A percentile compares a stretch with the other conserved stretches of the same genome.
Evolutionary conservation across 2,113 vertebrate genomes (phyloP).

Genomic region (Prolemur simus): DNA sequence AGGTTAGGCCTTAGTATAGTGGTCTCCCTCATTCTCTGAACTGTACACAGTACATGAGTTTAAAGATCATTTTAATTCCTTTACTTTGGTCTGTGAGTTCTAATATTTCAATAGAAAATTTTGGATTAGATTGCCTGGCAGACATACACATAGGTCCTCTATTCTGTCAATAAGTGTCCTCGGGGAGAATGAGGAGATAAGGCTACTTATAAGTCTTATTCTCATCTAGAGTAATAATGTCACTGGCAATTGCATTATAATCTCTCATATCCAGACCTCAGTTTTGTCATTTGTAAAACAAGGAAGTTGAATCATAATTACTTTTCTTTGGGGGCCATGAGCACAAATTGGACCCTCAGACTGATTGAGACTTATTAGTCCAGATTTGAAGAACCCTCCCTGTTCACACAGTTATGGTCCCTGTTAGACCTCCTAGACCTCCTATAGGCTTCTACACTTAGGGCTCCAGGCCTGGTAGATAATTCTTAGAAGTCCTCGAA

Average conservation of each 20-base stretch:
- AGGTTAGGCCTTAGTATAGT: conserved; percentile 71
- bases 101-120: not conserved
- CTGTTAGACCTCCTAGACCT: too few species aligned
- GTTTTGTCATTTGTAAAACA: not conserved
- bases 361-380: too few species aligned
- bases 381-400: not conserved
- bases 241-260: not conserved
- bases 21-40: conserved; percentile 67
- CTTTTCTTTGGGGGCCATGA: not conserved
- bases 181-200: not conserved
- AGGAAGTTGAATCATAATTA: not conserved
- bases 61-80: conserved; percentile 10
- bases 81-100: not conserved
- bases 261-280: not conserved
- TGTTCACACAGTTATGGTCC: not conserved
- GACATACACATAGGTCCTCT: not conserved
- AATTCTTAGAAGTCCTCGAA: not conserved
- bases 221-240: too few species aligned
- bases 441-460: not conserved
- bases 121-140: not conserved
- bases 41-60: conserved; percentile 56
- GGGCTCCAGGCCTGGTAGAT: not conserved
- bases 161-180: not conserved
- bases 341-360: not conserved
- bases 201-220: too few species aligned